A percentile compares a stretch with the other conserved stretches of the same genome.
Evolutionary conservation across 2,797 vertebrate species (phyloP).

Genomic region (Pagetopsis macropterus): DNA sequence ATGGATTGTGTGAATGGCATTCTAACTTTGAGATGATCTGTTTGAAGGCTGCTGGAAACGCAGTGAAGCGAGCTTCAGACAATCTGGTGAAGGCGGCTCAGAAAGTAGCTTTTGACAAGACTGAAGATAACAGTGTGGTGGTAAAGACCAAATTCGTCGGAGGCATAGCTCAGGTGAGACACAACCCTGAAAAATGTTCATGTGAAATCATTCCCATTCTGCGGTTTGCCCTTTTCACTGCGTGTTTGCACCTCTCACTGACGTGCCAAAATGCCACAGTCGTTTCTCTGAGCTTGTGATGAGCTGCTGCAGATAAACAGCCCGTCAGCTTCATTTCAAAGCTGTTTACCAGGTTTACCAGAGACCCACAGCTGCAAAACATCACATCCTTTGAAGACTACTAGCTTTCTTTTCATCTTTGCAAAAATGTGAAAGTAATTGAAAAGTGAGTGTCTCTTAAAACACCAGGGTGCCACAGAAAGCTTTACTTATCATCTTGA

Average conservation of each 20-base stretch:
- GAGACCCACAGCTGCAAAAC: slow-evolving; percentile 56
- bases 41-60: slow-evolving; percentile 93
- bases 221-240: slow-evolving; percentile 50
- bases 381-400: slow-evolving; percentile 37
- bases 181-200: slow-evolving; percentile 15
- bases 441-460: slow-evolving; percentile 43
- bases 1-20: neutral
- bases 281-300: slow-evolving; percentile 43
- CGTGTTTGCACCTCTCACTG: slow-evolving; percentile 32
- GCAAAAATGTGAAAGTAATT: slow-evolving; percentile 49
- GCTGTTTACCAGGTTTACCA: slow-evolving; percentile 57
- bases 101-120: slow-evolving; percentile 96
- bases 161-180: slow-evolving; percentile 96
- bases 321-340: slow-evolving; percentile 58
- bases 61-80: slow-evolving; percentile 98
- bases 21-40: slow-evolving; percentile 33
- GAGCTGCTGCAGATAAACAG: slow-evolving; percentile 56
- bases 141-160: slow-evolving; percentile 99
- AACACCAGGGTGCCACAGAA: slow-evolving; percentile 13
- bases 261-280: slow-evolving; percentile 47
- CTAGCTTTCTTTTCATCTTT: slow-evolving; percentile 47
- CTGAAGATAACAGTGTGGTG: slow-evolving; percentile 93
- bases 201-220: slow-evolving; percentile 24
- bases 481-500: slow-evolving; percentile 51
- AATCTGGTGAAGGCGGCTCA: slow-evolving; percentile 96